Evolutionary conservation across 2,113 vertebrate species (phyloP).

Genomic region (Morone saxatilis): DNA sequence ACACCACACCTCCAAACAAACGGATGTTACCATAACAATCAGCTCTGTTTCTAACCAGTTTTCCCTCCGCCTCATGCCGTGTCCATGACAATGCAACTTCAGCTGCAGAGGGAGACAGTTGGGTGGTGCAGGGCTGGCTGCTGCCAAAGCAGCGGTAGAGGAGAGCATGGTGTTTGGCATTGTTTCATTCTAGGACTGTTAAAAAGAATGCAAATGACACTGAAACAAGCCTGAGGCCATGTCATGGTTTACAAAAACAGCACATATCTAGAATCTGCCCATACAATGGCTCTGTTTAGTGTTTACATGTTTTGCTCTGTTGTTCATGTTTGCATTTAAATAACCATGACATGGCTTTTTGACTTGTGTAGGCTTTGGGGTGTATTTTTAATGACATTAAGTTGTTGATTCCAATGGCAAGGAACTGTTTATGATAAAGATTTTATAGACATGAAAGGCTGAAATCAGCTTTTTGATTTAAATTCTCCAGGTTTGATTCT

Average conservation of each 20-base stretch:
- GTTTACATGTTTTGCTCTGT: constrained; percentile 15
- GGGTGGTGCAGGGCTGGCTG: constrained; percentile 42
- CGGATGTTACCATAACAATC: constrained; percentile 76
- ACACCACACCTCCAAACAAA: constrained; percentile 71
- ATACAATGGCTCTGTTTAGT: constrained; percentile 21
- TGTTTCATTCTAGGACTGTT: constrained; percentile 46
- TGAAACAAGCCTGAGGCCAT: constrained; percentile 56
- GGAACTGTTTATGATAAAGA: background rate
- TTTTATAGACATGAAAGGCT: background rate
- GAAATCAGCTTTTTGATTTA: constrained; percentile 30
- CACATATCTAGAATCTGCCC: constrained; percentile 39
- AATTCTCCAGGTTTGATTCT: constrained; percentile 22
- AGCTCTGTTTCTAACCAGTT: constrained; percentile 46
- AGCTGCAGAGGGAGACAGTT: constrained; percentile 36
- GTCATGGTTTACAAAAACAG: constrained; percentile 21
- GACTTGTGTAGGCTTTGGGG: constrained; percentile 1
- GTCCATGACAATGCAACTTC: constrained; percentile 73
- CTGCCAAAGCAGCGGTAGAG: constrained; percentile 29
- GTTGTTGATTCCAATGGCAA: constrained; percentile 4
- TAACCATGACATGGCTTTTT: background rate
- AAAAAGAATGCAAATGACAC: constrained; percentile 70
- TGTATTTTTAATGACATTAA: background rate
- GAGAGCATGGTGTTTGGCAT: constrained; percentile 44
- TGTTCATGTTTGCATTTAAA: constrained; percentile 34
- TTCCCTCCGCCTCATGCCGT: constrained; percentile 56